Percentiles rank a stretch among this genome's conserved stretches.
Conservation (phyloP, 2,113 vertebrate species). For the Caracal caracal region DNA sequence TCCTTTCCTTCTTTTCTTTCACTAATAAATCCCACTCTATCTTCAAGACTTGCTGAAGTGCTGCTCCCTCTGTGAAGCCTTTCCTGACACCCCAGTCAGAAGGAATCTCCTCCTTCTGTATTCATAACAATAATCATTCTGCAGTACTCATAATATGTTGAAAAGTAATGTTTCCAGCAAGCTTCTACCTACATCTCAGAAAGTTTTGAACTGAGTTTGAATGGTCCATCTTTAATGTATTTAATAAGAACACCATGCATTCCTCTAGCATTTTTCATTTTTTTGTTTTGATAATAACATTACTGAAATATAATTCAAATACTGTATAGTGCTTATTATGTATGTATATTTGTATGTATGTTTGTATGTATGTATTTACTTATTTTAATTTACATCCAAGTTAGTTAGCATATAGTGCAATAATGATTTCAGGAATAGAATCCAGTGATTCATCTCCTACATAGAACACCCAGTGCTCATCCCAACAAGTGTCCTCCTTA, state of each 20-base stretch:
- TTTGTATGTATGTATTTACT: no score
- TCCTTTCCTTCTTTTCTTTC: neutral
- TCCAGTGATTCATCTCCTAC: no score
- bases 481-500: no score
- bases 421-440: no score
- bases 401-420: no score
- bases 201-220: neutral
- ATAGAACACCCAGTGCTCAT: no score
- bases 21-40: neutral
- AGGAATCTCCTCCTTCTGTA: neutral
- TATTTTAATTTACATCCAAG: no score
- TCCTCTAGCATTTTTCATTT: neutral
- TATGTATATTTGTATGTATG: no score
- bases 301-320: neutral
- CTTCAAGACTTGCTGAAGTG: neutral
- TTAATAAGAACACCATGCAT: neutral
- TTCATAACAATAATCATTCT: neutral
- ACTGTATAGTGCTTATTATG: neutral
- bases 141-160: neutral
- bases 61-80: neutral
- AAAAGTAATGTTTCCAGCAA: neutral
- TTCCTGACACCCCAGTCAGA: neutral
- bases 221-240: neutral
- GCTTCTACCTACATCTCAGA: neutral
- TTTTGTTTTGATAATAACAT: neutral